Base-by-base conservation (phyloP, 2,113 vertebrate species). In the Ophiodon elongatus region DNA sequence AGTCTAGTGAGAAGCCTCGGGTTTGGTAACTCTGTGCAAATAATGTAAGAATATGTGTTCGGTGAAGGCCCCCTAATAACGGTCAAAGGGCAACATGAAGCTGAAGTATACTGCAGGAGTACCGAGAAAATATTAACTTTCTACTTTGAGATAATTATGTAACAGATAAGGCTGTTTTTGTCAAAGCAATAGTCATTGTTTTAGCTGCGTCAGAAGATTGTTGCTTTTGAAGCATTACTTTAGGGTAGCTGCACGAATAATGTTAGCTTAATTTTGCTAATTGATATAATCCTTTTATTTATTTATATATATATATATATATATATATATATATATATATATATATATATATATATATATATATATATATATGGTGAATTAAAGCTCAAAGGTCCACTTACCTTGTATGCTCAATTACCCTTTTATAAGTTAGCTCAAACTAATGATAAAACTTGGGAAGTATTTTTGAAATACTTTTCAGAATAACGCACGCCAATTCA, bases 31-130 rank as follows among this genome's bases (percentile, higher is more conserved):
- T 67, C 0, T 10, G 9, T 21, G 2, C 2, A 52, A 27, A 45
- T 66, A 39, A 60, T 52, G 8, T 8, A 52, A 52, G 21, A 3
- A 9, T 7, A 19, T 19, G 47, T 21, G 21, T 50, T 52, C 50
- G 23, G 50, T 4, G 21, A 52, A 52, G 17, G 7, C 29, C 7
- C 17, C 54, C 6, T 54, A 52, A 17, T 66, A 27, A 62, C 27
- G 76, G 82, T 25, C 79, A 90, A 93, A 91, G 7, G 87, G 45
- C 86, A 79, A 65, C 47, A 57, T 25, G 17, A 72, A 52, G 17
- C 3, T 25, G 17, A 72, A 52, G 17, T 7, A 4, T 33, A 29
- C 29, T 14, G 45, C 19, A 17, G 6, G 9, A 56, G 8, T 23
- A 73, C 6, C 8, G 2, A 76, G 67, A n/a, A 88, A 80, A 85